Conservation (phyloP, 2,797 vertebrate species). For the Falco biarmicus region DNA sequence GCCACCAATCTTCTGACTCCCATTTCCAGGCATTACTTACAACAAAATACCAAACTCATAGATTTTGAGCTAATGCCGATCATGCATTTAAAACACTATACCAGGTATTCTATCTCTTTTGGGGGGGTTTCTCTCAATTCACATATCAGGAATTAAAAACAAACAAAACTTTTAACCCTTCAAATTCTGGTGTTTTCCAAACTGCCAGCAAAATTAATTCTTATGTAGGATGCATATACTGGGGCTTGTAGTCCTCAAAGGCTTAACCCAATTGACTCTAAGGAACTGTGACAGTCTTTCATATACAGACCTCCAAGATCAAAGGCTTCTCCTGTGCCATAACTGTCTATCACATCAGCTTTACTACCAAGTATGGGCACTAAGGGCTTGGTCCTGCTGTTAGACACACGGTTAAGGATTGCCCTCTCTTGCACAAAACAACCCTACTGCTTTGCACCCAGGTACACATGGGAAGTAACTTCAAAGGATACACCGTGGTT, state of each 20-base stretch:
- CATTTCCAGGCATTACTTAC: not conserved
- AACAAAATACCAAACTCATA: not conserved
- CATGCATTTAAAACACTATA: not conserved
- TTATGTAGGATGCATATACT: not conserved
- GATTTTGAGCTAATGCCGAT: not conserved
- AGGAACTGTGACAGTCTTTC: conserved; percentile 23
- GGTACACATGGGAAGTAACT: not conserved
- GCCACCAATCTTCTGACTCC: not conserved
- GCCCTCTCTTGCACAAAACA: not conserved
- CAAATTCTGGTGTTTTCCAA: not conserved
- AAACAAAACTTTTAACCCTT: not conserved
- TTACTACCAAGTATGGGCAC: not conserved
- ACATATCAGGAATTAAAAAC: not conserved
- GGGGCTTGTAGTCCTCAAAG: not conserved
- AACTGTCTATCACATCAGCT: not conserved
- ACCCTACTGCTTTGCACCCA: conserved; percentile 11
- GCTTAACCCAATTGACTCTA: conserved; percentile 40
- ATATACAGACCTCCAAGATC: not conserved
- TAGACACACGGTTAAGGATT: not conserved
- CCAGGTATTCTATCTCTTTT: not conserved
- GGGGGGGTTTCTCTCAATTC: not conserved
- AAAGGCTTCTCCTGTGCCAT: conserved; percentile 20
- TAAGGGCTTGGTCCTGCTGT: conserved; percentile 15
- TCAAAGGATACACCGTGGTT: not conserved
- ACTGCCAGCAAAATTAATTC: not conserved